Percentiles rank a stretch among this genome's conserved stretches.
Conservation (phyloP, 2,888 invertebrate genomes). For the Chymomyza amoena region DNA sequence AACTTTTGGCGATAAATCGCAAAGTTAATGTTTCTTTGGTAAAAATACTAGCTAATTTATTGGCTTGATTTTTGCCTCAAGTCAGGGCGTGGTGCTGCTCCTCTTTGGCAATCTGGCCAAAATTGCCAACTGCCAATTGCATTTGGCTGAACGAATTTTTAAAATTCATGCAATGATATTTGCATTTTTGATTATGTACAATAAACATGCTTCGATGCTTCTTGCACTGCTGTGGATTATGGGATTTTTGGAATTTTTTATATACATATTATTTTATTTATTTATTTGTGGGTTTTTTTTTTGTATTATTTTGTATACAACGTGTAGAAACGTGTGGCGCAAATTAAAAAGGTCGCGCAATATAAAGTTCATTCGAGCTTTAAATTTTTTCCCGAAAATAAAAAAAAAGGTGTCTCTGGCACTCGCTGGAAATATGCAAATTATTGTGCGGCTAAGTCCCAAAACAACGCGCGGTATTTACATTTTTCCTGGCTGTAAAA, state of each 20-base stretch:
- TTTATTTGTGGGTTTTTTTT: constrained; percentile 24
- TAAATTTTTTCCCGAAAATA: constrained; percentile 18
- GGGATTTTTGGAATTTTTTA: constrained; percentile 1
- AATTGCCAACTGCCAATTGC: not conserved
- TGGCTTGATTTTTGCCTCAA: not conserved
- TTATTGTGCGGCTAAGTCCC: constrained; percentile 24
- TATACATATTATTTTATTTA: constrained; percentile 3
- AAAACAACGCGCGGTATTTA: not conserved
- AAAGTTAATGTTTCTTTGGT: constrained; percentile 34
- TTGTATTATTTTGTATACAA: not conserved
- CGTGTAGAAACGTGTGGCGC: constrained; percentile 54
- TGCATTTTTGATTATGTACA: constrained; percentile 59
- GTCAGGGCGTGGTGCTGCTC: not conserved
- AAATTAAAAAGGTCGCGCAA: constrained; percentile 47
- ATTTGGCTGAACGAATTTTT: not conserved
- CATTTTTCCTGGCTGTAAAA: not conserved
- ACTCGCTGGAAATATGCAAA: constrained; percentile 45
- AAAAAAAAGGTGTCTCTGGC: not conserved
- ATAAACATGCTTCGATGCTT: constrained; percentile 45
- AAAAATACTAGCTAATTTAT: constrained; percentile 42
- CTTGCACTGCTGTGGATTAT: constrained; percentile 34
- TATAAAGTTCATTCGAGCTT: constrained; percentile 40
- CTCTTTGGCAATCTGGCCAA: not conserved
- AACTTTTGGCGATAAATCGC: constrained; percentile 58
- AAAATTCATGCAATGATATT: constrained; percentile 60